Conservation (phyloP, 2,888 invertebrate species). For the Alloscopus bannaensis region DNA sequence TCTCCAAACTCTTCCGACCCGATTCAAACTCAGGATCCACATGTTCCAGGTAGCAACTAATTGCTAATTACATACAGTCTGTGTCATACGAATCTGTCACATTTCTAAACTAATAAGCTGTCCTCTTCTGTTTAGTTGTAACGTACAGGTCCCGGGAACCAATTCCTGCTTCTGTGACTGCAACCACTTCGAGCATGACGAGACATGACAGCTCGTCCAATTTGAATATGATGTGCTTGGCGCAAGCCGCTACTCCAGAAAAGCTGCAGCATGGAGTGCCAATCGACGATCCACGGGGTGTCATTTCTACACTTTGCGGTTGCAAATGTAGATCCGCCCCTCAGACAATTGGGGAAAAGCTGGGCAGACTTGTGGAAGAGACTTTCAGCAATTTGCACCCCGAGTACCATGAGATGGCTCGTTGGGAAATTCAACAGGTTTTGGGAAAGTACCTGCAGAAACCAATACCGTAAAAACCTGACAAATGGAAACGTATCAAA, state of each 20-base stretch:
- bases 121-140: too few relatives aligned
- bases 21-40: conserved; percentile 54
- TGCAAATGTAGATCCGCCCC: conserved; percentile 31
- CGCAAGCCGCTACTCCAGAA: conserved; percentile 35
- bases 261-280: conserved; percentile 22
- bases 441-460: conserved; percentile 68
- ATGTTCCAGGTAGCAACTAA: too few relatives aligned
- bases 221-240: conserved; percentile 48
- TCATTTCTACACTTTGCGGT: conserved; percentile 33
- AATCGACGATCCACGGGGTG: conserved; percentile 19
- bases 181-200: conserved; percentile 26
- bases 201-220: conserved; percentile 49
- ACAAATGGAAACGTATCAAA: background rate
- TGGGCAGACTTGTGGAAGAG: conserved; percentile 66
- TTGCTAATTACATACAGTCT: too few relatives aligned
- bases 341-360: conserved; percentile 55
- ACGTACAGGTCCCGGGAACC: conserved; percentile 50
- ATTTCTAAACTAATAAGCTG: too few relatives aligned
- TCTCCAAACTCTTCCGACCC: conserved; percentile 24
- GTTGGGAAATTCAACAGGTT: conserved; percentile 65
- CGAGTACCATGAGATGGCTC: conserved; percentile 66
- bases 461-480: conserved; percentile 60
- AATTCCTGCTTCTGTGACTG: conserved; percentile 2
- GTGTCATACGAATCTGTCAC: too few relatives aligned
- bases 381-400: conserved; percentile 67